These are phyloP conservation scores for Ciconia stormi DNA, from an alignment of 2,113 vertebrate species.

Conservation along the genomic window DNA sequence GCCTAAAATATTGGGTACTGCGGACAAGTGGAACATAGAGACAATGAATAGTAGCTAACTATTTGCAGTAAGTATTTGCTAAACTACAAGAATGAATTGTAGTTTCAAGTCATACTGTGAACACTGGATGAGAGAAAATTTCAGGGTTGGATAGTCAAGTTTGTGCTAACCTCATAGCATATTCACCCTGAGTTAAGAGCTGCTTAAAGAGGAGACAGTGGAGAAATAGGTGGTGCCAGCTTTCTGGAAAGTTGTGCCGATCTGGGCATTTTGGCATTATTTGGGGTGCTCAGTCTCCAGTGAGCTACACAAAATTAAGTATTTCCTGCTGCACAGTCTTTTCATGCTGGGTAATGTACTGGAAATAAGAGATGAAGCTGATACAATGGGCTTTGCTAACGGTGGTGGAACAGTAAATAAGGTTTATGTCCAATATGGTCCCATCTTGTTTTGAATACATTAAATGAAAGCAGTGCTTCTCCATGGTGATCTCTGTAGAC, in stretches of 20 bases:
- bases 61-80: not conserved
- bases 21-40: not conserved
- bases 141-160: not conserved
- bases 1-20: not conserved
- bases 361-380: conserved; percentile 16
- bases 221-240: not conserved
- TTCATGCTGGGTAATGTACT: not conserved
- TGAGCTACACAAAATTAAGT: not conserved
- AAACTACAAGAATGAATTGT: not conserved
- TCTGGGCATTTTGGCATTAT: not conserved
- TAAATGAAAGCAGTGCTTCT: not conserved
- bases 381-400: not conserved
- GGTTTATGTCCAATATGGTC: not conserved
- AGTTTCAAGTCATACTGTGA: not conserved
- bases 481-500: not conserved
- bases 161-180: not conserved
- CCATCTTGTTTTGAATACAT: not conserved
- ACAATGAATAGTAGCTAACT: not conserved
- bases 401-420: not conserved
- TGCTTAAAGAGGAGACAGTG: not conserved
- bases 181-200: not conserved
- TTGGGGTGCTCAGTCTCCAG: not conserved
- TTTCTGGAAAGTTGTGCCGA: not conserved
- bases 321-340: not conserved
- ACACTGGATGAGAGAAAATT: not conserved